Conservation (phyloP, 2,797 vertebrate genomes). For the Sebastes cheni region DNA sequence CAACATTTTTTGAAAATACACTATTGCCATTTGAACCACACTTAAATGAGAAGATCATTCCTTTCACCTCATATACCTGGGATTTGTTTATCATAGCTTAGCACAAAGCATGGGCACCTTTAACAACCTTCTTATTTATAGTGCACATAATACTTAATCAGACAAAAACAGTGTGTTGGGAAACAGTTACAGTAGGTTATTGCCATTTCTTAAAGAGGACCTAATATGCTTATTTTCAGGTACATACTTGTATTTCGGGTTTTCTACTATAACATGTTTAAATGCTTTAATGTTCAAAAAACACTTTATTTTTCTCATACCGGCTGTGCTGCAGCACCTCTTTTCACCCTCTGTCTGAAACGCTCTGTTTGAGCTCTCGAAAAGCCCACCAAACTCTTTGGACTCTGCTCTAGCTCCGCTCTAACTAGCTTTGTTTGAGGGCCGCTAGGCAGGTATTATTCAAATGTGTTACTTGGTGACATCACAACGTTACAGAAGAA, state of each 20-base stretch:
- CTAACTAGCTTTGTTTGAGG: too few species aligned
- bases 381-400: too few species aligned
- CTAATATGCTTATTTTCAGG: too few species aligned
- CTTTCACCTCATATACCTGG: background rate
- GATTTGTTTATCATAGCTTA: background rate
- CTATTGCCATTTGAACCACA: background rate
- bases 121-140: background rate
- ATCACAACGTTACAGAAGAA: background rate
- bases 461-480: background rate
- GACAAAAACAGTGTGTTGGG: background rate
- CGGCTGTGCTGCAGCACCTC: accelerated
- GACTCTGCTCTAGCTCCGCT: too few species aligned
- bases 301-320: too few species aligned
- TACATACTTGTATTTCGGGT: too few species aligned
- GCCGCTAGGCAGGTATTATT: too few species aligned
- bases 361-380: too few species aligned
- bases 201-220: background rate
- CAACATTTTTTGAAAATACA: background rate
- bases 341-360: too few species aligned
- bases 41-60: background rate
- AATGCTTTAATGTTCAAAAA: too few species aligned
- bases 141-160: background rate
- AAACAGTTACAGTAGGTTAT: background rate
- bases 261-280: too few species aligned
- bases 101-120: background rate